These are phyloP conservation scores for Typhlichthys eigenmanni DNA, from an alignment of 2,797 vertebrate species.

Conservation along the genomic window DNA sequence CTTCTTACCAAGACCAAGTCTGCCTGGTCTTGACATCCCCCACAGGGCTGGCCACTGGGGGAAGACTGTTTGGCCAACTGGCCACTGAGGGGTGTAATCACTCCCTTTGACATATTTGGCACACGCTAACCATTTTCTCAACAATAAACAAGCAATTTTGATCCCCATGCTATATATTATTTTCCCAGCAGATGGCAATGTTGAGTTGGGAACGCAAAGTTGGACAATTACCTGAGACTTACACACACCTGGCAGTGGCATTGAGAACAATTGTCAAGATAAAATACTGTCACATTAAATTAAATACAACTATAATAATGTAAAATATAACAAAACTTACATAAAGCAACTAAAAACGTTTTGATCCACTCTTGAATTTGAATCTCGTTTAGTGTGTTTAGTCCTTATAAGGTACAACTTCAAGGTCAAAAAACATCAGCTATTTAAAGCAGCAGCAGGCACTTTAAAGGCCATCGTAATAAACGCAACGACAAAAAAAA, in stretches of 20 bases:
- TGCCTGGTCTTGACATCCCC: slow-evolving; percentile 63
- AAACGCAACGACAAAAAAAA: neutral
- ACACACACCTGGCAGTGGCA: neutral
- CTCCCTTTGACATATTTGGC: slow-evolving; percentile 75
- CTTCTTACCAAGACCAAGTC: slow-evolving; percentile 62
- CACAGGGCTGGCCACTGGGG: slow-evolving; percentile 68
- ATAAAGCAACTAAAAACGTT: neutral
- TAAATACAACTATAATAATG: neutral
- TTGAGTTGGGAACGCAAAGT: slow-evolving; percentile 64
- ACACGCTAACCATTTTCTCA: slow-evolving; percentile 51
- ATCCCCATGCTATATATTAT: slow-evolving; percentile 55
- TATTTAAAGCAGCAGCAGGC: neutral
- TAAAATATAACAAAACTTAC: neutral
- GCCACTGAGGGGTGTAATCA: slow-evolving; percentile 75
- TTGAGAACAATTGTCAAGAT: slow-evolving; percentile 25
- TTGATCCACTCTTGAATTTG: neutral
- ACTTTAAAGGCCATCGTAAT: neutral
- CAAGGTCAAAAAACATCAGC: slow-evolving; percentile 4
- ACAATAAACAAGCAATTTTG: slow-evolving; percentile 40
- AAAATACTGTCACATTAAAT: no score
- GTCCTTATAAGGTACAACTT: neutral
- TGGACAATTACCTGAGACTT: neutral
- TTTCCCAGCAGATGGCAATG: slow-evolving; percentile 77
- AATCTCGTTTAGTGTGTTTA: neutral
- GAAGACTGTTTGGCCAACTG: slow-evolving; percentile 73